Conservation (phyloP, 1,140 invertebrate species). For the Zaprionus inermis region DNA sequence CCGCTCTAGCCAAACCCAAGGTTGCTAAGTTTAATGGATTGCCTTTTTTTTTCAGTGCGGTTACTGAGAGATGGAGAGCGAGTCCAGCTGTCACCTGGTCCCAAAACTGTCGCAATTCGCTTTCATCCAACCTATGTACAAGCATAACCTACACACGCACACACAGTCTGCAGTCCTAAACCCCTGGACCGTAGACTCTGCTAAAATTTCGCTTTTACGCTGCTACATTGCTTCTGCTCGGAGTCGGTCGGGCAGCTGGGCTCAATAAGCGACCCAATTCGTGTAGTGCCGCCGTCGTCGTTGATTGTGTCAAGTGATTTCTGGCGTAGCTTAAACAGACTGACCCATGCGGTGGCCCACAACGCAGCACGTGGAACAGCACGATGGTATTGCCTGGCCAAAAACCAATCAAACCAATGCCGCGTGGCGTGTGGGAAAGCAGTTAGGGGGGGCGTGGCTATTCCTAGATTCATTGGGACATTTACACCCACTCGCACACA, state of each 20-base stretch:
- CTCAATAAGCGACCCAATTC: not conserved
- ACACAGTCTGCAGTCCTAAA: not conserved
- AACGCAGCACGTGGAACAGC: not conserved
- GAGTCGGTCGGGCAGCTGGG: not conserved
- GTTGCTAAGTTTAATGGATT: slow-evolving; percentile 50
- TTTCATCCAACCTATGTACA: slow-evolving; percentile 32
- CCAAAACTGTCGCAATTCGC: slow-evolving; percentile 49
- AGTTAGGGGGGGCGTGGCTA: not conserved
- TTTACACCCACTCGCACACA: not conserved
- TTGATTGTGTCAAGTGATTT: slow-evolving; percentile 57
- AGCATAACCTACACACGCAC: not conserved
- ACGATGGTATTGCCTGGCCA: slow-evolving; percentile 39
- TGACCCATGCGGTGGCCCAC: slow-evolving; percentile 11
- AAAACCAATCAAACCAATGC: slow-evolving; percentile 81
- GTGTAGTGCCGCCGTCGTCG: slow-evolving; percentile 1
- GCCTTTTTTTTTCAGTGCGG: slow-evolving; percentile 20
- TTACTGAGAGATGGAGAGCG: slow-evolving; percentile 7
- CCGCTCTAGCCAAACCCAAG: not conserved
- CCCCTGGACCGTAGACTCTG: slow-evolving; percentile 2
- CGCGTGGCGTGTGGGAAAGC: slow-evolving; percentile 3
- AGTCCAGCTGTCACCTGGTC: slow-evolving; percentile 25
- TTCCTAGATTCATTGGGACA: not conserved
- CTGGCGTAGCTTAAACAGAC: slow-evolving; percentile 43
- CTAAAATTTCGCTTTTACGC: slow-evolving; percentile 21
- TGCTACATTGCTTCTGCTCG: not conserved